Conservation (phyloP, 2,888 invertebrate genomes). For the Drosophila pegasa region DNA sequence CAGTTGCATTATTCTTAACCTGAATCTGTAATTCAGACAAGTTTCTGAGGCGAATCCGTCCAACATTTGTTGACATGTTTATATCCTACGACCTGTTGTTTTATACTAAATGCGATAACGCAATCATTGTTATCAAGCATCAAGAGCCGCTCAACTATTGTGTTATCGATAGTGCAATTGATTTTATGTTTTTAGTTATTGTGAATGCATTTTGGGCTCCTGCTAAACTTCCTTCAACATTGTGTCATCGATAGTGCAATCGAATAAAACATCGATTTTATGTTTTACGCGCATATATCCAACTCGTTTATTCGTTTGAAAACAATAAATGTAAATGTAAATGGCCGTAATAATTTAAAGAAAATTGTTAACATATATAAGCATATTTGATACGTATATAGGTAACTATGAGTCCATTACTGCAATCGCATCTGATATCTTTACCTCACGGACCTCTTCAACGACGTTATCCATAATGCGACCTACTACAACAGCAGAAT, state of each 20-base stretch:
- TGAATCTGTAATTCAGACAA: constrained; percentile 48
- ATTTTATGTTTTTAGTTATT: no score
- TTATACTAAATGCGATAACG: background rate
- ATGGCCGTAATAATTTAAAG: background rate
- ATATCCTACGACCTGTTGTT: constrained; percentile 3
- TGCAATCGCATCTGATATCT: background rate
- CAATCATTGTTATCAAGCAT: background rate
- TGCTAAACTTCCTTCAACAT: no score
- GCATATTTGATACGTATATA: background rate
- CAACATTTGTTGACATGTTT: constrained; percentile 40
- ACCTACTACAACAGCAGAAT: constrained; percentile 17
- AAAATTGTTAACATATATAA: no score
- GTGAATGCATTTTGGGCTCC: no score
- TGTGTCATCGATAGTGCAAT: background rate
- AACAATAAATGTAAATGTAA: background rate
- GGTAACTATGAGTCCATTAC: background rate
- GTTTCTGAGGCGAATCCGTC: constrained; percentile 58
- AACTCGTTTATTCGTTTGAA: background rate
- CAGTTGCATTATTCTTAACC: background rate
- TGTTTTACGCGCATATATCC: background rate
- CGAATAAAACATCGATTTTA: constrained; percentile 2
- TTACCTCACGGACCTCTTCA: constrained; percentile 1
- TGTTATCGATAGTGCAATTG: background rate
- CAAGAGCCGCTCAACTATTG: background rate
- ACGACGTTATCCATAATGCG: constrained; percentile 2